Conservation (phyloP, 2,113 vertebrate species). For the Terrapene triunguis region DNA sequence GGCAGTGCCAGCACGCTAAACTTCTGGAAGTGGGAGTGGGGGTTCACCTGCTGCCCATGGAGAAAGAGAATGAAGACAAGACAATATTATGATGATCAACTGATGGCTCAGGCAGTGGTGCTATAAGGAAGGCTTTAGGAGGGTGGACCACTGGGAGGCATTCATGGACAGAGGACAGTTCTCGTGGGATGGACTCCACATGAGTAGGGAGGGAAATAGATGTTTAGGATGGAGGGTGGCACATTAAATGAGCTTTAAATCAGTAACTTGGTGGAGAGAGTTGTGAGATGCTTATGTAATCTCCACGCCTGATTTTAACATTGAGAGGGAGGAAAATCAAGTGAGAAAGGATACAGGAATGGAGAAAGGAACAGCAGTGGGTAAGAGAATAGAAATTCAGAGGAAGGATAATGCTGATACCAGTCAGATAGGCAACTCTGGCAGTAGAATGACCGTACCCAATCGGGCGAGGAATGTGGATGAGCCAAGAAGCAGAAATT, state of each 20-base stretch:
- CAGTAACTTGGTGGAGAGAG: not conserved
- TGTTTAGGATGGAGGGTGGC: too few relatives aligned
- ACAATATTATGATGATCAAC: not conserved
- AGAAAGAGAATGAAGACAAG: not conserved
- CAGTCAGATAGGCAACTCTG: not conserved
- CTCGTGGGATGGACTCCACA: not conserved
- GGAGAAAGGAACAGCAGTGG: not conserved
- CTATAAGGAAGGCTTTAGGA: not conserved
- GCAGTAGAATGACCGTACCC: not conserved
- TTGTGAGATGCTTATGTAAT: not conserved
- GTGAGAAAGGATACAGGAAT: not conserved
- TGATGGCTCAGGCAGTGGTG: not conserved
- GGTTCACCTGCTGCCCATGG: too few relatives aligned
- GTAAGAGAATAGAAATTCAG: not conserved
- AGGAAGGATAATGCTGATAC: not conserved
- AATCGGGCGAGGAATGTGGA: not conserved
- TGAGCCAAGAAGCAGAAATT: not conserved
- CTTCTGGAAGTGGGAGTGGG: too few relatives aligned
- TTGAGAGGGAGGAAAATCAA: not conserved
- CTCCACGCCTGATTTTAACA: not conserved
- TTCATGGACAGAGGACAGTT: not conserved
- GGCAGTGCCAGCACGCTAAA: too few relatives aligned
- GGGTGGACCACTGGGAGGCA: not conserved
- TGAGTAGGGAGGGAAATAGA: too few relatives aligned
- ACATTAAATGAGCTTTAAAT: not conserved